Base-by-base conservation (phyloP, 2,113 vertebrate species). In the Pyxicephalus adspersus region DNA sequence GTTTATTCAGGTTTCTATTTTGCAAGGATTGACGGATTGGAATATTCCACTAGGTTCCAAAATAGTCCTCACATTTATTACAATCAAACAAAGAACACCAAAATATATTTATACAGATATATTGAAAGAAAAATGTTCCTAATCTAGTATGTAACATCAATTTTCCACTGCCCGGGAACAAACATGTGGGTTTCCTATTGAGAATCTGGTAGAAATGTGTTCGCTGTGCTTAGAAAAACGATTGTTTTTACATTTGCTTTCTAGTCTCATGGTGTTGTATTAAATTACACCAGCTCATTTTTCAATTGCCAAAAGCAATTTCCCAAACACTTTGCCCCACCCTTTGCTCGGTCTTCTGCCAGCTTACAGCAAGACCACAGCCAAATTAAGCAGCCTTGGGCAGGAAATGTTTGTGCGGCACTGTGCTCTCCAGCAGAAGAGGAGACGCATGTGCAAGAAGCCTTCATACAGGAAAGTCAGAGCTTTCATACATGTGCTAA, bases 251-350 rank as follows among this genome's bases (percentile, higher is more conserved):
- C 70, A 82, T 82, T 82, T 75, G 80, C 80, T 82, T 82, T 75
- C 80, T 75, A 65, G 61, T 82, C 70, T 82, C 80, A 75, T 66
- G 80, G 80, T 82, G 80, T 81, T 81, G 80, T 57, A 82, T 82
- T 74, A 82, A 82, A 82, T 82, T 82, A 71, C 80, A 82, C 80
- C 80, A 75, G 80, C 80, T 81, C 79, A 64, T 81, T 81, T 81
- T 81, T 81, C 79, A 81, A 81, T 81, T 81, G 79, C 79, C 79
- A 81, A 81, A 81, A 81, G 80, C 80, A 74, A 82, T 82, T 82
- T 82, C 71, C 80, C 80, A 75, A 75, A 73, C 80, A 82, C 63
- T 75, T 75, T 66, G 70, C 80, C 70, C 80, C 80, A 75, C 70
- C 80, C 80, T 50, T 26, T 15, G 50, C 18, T 65, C 61, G 19